phyloP scores from a whole-genome alignment of 2,888 invertebrate genomes.

The Tachina lurida region DNA sequence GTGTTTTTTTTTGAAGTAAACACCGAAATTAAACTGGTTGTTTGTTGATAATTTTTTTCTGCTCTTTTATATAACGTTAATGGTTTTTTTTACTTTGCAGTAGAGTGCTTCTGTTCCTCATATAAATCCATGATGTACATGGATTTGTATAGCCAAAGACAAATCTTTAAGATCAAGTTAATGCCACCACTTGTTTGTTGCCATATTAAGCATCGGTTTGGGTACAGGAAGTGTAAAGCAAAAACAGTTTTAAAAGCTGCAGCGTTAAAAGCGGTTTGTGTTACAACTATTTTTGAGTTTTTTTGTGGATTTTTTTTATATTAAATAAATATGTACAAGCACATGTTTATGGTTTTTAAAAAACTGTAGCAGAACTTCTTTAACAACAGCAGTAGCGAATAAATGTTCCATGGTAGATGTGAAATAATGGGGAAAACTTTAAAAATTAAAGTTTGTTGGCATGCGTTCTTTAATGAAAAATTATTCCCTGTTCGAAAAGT shows the following conservation, averaged over 20 bases:
- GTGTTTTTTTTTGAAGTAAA: neutral
- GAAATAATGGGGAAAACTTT: too few relatives aligned
- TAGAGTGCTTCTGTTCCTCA: neutral
- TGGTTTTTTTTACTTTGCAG: neutral
- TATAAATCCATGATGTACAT: neutral
- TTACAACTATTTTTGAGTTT: conserved; percentile 25
- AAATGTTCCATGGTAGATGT: too few relatives aligned
- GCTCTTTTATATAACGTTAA: conserved; percentile 10
- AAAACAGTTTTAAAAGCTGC: conserved; percentile 17
- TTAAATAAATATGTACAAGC: neutral
- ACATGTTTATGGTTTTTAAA: too few relatives aligned
- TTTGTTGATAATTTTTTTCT: neutral
- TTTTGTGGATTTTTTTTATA: neutral
- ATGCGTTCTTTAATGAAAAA: neutral
- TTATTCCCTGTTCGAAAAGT: neutral
- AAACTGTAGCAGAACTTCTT: neutral
- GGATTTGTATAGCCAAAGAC: conserved; percentile 6
- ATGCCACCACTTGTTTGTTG: conserved; percentile 48
- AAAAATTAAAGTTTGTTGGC: too few relatives aligned
- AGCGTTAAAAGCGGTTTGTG: conserved; percentile 50
- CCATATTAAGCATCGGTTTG: conserved; percentile 19
- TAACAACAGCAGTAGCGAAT: too few relatives aligned
- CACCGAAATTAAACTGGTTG: conserved; percentile 45
- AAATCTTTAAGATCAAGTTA: conserved; percentile 63
- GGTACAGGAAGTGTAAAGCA: conserved; percentile 53